Percentiles rank a stretch among this genome's conserved stretches.
Evolutionary conservation across 1,140 invertebrate genomes (phyloP).

Genomic region (Drosophila orena): DNA sequence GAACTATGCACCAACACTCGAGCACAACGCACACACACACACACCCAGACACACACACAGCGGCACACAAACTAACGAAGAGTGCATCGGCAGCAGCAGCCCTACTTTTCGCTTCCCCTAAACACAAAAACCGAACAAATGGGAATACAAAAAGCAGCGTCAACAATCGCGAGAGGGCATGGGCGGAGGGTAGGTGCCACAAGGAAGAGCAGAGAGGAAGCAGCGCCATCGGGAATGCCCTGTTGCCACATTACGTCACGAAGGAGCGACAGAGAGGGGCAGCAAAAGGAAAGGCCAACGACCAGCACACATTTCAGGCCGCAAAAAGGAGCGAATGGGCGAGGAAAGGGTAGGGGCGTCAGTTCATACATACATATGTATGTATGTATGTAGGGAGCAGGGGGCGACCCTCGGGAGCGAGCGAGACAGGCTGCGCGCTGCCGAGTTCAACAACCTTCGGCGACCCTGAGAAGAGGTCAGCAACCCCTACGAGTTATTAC

Average conservation of each 20-base stretch:
- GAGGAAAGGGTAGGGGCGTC: neutral
- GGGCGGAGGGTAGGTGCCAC: neutral
- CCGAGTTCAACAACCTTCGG: conserved; percentile 80
- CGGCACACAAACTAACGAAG: conserved; percentile 45
- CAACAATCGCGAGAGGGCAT: conserved; percentile 12
- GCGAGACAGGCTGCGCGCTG: conserved; percentile 19
- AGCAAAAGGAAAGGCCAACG: conserved; percentile 58
- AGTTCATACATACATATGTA: too few species aligned
- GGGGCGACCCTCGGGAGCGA: conserved; percentile 22
- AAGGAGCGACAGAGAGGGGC: conserved; percentile 6
- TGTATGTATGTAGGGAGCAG: conserved; percentile 20
- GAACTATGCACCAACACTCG: conserved; percentile 41
- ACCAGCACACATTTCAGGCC: conserved; percentile 80
- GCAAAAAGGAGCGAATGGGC: conserved; percentile 11
- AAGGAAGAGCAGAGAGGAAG: conserved; percentile 10
- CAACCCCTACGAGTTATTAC: conserved; percentile 71
- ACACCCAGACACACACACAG: neutral
- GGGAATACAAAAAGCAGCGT: conserved; percentile 27
- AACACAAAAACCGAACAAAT: conserved; percentile 18
- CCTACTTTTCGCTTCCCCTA: conserved; percentile 48
- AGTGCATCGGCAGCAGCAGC: conserved; percentile 35
- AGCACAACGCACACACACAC: neutral
- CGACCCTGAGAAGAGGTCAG: conserved; percentile 85
- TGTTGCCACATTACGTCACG: conserved; percentile 71
- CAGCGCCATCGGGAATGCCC: conserved; percentile 54